Base-by-base conservation (phyloP, 2,888 invertebrate genomes). In the Peribatodes rhomboidaria region DNA sequence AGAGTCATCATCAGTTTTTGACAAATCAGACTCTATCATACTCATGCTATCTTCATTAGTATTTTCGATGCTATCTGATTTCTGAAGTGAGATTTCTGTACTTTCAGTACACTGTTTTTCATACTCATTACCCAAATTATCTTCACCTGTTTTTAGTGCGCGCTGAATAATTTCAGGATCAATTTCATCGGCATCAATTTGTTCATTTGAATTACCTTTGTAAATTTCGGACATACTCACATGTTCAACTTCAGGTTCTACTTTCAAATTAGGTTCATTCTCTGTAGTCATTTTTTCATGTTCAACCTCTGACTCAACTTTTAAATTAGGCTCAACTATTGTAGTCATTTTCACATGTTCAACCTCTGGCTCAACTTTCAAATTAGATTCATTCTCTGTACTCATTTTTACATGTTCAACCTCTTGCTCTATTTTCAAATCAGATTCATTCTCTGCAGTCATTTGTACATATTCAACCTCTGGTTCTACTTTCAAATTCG, bases 1-100 rank as follows among this genome's bases (percentile, higher is more conserved):
- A 16, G 64, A 60, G n/a, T 74, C 71, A 35, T 72, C 73, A 41
- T 73, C 69, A 18, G 67, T 53, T 66, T 68, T 68, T 9, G 62
- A 65, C 41, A 67, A 41, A 61, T 73, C 69, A 18, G 71, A 63
- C 61, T 66, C 69, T 35, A 67, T 47, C 11, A 72, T 60, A 55
- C 66, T 72, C 47, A 49, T 47, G 33, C 56, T 69, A 39, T 68
- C 67, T 33, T 71, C 67, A 59, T 71, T 70, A 11, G 66, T 61
- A 67, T 69, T 71, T 0, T 66, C 71, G 35, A 61, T 64, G 50
- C 62, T 72, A 20, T 70, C 69, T 39, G 67, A 41, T n/a, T 42
- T 67, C 13, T 44, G 52, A 22, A 68, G 10, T 10, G 52, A 42
- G 44, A 33, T 58, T 33, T 65, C 50, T 57, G 42, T 47, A 52